Conservation (phyloP, 2,113 vertebrate species). For the Atractosteus spatula region DNA sequence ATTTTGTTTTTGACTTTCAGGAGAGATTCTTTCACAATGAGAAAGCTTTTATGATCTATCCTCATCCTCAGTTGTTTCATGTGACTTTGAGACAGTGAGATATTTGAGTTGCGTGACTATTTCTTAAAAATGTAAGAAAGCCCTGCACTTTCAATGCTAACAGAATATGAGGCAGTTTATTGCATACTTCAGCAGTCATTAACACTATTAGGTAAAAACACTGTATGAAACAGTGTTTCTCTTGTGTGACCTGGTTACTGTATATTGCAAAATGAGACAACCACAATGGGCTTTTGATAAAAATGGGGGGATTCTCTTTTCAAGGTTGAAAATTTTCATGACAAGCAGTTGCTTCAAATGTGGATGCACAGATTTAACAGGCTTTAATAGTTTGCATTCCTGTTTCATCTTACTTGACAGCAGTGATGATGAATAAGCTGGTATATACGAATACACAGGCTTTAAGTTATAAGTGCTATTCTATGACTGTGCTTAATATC, state of each 20-base stretch:
- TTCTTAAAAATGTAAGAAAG: background rate
- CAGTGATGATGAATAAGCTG: no score
- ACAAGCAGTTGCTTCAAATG: constrained; percentile 40
- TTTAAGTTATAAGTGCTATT: no score
- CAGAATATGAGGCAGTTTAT: background rate
- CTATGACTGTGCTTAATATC: no score
- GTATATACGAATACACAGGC: no score
- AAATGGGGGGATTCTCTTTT: no score
- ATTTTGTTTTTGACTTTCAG: no score
- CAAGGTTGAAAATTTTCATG: constrained; percentile 38
- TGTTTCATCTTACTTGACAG: no score
- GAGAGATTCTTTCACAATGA: no score
- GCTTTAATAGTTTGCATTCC: constrained; percentile 1
- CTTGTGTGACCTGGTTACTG: background rate
- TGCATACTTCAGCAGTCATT: background rate
- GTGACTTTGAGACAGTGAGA: background rate
- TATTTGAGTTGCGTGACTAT: background rate
- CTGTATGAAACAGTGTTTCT: background rate
- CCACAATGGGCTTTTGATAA: background rate
- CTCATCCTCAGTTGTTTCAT: background rate
- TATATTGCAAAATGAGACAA: background rate
- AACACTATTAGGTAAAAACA: background rate
- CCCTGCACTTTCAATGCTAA: background rate
- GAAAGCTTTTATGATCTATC: background rate
- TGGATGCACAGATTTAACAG: constrained; percentile 17